A percentile compares a stretch with the other conserved stretches of the same genome.
Conservation (phyloP, 2,888 invertebrate genomes). For the Brenthis daphne region DNA sequence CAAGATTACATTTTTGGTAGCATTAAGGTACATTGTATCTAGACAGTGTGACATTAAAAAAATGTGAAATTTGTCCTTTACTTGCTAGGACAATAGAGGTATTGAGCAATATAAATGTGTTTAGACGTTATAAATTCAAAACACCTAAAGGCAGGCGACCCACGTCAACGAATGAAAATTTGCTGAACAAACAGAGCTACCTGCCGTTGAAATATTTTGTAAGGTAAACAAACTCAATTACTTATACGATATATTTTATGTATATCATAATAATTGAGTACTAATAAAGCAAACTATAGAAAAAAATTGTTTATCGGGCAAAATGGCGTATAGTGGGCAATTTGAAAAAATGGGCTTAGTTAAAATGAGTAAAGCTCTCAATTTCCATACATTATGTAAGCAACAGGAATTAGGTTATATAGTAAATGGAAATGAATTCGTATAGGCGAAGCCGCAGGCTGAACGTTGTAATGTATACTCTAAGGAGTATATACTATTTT, state of each 20-base stretch:
- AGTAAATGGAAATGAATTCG: too few species aligned
- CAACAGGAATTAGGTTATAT: too few species aligned
- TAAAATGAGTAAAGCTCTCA: too few species aligned
- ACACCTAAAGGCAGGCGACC: conserved; percentile 43
- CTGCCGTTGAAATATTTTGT: conserved; percentile 41
- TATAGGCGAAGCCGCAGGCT: too few species aligned
- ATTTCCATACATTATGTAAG: too few species aligned
- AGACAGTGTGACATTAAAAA: conserved; percentile 5
- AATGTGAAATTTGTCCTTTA: conserved; percentile 20
- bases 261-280: background rate
- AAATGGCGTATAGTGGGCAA: too few species aligned
- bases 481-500: background rate
- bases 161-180: conserved; percentile 45
- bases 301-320: too few species aligned
- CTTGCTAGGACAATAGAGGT: conserved; percentile 8
- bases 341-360: too few species aligned
- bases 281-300: background rate
- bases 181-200: conserved; percentile 49
- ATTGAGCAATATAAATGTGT: conserved; percentile 26
- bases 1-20: conserved; percentile 48
- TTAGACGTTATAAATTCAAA: conserved; percentile 47
- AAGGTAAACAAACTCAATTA: conserved; percentile 46
- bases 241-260: conserved; percentile 26
- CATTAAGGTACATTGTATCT: background rate
- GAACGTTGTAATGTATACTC: background rate